Evolutionary conservation across 2,888 invertebrate species (phyloP).

Genomic region (Epistrophella euchroma): DNA sequence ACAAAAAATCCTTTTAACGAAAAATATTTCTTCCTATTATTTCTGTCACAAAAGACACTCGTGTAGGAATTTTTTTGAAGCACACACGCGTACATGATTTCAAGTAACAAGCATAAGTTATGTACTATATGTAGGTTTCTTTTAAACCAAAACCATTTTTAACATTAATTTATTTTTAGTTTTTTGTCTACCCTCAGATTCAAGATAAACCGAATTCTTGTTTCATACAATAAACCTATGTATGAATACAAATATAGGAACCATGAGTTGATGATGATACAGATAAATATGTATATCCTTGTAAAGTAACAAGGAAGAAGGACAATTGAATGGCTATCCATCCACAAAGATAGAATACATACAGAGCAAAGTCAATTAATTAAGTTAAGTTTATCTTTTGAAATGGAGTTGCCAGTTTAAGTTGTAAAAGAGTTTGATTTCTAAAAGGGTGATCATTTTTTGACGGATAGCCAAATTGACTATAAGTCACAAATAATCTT

Average conservation of each 20-base stretch:
- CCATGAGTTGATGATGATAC: background rate
- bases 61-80: background rate
- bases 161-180: background rate
- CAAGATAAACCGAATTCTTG: background rate
- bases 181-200: background rate
- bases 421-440: background rate
- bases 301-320: background rate
- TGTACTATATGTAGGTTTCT: background rate
- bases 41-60: slow-evolving; percentile 25
- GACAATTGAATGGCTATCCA: slow-evolving; percentile 9
- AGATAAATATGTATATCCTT: background rate
- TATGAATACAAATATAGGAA: background rate
- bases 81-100: slow-evolving; percentile 13
- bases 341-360: background rate
- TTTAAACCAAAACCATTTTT: background rate
- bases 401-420: background rate
- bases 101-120: background rate
- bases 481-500: no score
- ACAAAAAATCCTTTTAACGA: slow-evolving; percentile 2
- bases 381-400: background rate
- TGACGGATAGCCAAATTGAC: no score
- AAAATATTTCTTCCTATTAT: slow-evolving; percentile 4
- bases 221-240: slow-evolving; percentile 26
- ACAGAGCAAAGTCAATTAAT: slow-evolving; percentile 6
- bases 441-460: background rate